Conservation (phyloP, 2,888 invertebrate species). For the Tinea pellionella region DNA sequence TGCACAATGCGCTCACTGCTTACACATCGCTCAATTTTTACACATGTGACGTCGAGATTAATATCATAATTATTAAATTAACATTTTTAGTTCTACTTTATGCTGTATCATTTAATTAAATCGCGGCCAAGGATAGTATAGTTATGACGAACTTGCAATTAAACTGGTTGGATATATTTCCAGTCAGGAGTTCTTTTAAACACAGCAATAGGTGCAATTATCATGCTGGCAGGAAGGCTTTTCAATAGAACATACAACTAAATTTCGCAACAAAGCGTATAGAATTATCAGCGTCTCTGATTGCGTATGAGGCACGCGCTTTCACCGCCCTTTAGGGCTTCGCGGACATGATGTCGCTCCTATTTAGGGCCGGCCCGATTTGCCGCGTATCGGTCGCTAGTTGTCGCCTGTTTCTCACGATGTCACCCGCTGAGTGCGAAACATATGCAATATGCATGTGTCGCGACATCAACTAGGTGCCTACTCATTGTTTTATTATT, state of each 20-base stretch:
- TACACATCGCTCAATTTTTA: conserved; percentile 8
- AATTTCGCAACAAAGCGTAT: conserved; percentile 12
- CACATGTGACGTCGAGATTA: conserved; percentile 6
- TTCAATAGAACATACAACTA: neutral
- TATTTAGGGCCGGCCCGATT: conserved; percentile 36
- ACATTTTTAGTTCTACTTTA: neutral
- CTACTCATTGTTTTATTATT: too few species aligned
- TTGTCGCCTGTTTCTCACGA: conserved; percentile 8
- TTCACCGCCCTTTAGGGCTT: conserved; percentile 25
- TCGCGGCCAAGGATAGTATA: too few species aligned
- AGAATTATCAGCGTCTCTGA: conserved; percentile 13
- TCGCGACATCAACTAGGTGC: too few species aligned
- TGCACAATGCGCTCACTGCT: conserved; percentile 7
- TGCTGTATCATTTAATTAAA: neutral
- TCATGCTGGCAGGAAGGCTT: neutral
- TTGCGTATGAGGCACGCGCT: conserved; percentile 24
- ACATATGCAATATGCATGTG: neutral
- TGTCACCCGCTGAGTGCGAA: conserved; percentile 10
- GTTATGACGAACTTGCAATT: too few species aligned
- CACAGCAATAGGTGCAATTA: neutral
- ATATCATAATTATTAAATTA: conserved; percentile 1
- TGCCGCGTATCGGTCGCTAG: conserved; percentile 26
- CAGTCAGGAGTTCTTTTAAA: neutral
- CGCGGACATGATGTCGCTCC: conserved; percentile 33
- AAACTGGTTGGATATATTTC: too few species aligned